phyloP scores from a whole-genome alignment of 2,888 invertebrate species.

The Philereme vetulata region DNA sequence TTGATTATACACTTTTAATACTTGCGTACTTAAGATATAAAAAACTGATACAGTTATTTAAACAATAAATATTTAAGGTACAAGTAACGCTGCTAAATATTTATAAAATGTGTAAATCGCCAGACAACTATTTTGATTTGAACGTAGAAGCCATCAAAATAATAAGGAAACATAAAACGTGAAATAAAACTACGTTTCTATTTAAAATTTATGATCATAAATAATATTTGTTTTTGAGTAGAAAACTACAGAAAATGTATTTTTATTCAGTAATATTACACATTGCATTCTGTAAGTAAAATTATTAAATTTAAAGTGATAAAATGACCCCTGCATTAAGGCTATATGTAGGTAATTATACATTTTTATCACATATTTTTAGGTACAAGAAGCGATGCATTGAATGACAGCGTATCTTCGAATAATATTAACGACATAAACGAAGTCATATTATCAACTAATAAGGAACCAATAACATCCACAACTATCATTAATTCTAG shows the following conservation, averaged over 20 bases:
- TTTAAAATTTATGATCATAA: no score
- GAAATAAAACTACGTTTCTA: no score
- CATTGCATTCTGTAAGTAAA: neutral
- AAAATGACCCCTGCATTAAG: neutral
- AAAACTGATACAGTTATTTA: no score
- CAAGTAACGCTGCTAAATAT: no score
- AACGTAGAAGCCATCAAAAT: no score
- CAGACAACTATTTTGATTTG: no score
- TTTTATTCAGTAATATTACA: neutral
- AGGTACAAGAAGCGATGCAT: slow-evolving; percentile 11
- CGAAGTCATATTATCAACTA: slow-evolving; percentile 37
- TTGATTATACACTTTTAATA: no score
- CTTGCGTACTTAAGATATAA: no score
- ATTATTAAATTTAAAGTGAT: neutral
- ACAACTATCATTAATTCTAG: neutral
- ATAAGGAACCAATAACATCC: neutral
- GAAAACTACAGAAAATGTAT: neutral
- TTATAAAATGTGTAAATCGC: neutral
- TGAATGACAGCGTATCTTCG: slow-evolving; percentile 13
- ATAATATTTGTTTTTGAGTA: no score
- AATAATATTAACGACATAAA: slow-evolving; percentile 17
- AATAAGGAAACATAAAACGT: no score
- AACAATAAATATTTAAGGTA: no score
- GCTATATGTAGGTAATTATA: neutral
- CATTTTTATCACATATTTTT: neutral